Evolutionary conservation across 2,888 invertebrate genomes (phyloP), one percentile per base, ranked within the genome.

Genomic region (Melanostoma scalare): DNA sequence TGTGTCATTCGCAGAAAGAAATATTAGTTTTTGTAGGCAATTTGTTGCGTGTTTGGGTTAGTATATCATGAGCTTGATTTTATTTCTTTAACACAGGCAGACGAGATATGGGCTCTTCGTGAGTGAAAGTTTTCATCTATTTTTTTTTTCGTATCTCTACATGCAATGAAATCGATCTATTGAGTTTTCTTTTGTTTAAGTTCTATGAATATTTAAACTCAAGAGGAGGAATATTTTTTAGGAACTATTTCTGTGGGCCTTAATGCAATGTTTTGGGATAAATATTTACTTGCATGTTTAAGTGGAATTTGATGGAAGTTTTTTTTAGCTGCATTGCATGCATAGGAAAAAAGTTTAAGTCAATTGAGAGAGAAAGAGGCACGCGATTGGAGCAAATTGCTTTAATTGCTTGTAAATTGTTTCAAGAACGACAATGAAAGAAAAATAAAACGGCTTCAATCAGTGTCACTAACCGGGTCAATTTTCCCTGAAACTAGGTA

Each of bases 161-260:
- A 68, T 75, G 75, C 75, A 68, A 60, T 67, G 55, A 71, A 78
- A 72, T 78, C 72, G 72, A 78, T 78, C 63, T 61, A 48, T 8
- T 36, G 75, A 33, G 60, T 56, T 56, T 48, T 40, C 10, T 38
- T 35, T 40, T 35, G 38, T 63, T 75, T 75, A 36, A 10, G 33
- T 61, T 61, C 20, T 36, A 46, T 46, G 61, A 46, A 35, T 61
- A 60, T 60, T 8, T 60, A 31, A 46, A 46, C 20, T 33, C 10
- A 3, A 1, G 10, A 35, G 10, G 35, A 60, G 44, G 42, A 48
- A 48, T 42, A 40, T 5, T n/a, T 35, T 10, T 58, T 42, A 0
- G 9, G 5, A 20, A 20, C 20, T n/a, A n/a, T n/a, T n/a, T n/a
- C n/a, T 20, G 20, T 20, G 20, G 20, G 20, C 20, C 20, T 20